phyloP scores from a whole-genome alignment of 2,797 vertebrate genomes.

The Sebastes oblongus region DNA sequence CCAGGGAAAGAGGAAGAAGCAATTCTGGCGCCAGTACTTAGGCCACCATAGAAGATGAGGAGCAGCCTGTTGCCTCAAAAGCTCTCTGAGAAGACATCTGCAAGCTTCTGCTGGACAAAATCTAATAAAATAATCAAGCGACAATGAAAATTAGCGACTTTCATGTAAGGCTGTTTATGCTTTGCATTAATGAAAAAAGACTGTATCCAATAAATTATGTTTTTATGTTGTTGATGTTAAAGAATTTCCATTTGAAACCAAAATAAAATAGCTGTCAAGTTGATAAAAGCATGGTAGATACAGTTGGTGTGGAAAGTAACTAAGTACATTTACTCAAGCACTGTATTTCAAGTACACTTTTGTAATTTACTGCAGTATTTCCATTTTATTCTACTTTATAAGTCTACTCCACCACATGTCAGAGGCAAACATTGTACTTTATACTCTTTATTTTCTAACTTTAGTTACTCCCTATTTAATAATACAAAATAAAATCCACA shows the following conservation, averaged over 20 bases:
- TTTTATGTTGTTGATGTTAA: not conserved
- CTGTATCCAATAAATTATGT: not conserved
- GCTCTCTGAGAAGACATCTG: not conserved
- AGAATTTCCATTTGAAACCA: not conserved
- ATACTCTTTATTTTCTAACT: no score
- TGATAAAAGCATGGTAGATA: accelerated
- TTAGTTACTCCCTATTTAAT: no score
- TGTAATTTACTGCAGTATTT: no score
- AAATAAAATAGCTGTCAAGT: not conserved
- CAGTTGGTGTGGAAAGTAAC: no score
- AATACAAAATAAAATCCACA: no score
- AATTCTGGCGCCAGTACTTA: not conserved
- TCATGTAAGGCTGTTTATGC: not conserved
- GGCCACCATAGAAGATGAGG: not conserved
- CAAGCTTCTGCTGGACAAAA: not conserved
- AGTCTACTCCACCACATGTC: no score
- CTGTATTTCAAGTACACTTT: no score
- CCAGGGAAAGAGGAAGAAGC: not conserved
- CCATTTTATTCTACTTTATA: no score
- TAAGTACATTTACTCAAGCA: no score
- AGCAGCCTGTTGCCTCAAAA: not conserved
- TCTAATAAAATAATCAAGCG: not conserved
- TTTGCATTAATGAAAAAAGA: not conserved
- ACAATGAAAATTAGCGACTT: not conserved
- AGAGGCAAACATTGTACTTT: no score